Evolutionary conservation across 2,797 vertebrate species (phyloP), one percentile per base, ranked within the genome.

Genomic region (Parauchenoglanis ngamensis): DNA sequence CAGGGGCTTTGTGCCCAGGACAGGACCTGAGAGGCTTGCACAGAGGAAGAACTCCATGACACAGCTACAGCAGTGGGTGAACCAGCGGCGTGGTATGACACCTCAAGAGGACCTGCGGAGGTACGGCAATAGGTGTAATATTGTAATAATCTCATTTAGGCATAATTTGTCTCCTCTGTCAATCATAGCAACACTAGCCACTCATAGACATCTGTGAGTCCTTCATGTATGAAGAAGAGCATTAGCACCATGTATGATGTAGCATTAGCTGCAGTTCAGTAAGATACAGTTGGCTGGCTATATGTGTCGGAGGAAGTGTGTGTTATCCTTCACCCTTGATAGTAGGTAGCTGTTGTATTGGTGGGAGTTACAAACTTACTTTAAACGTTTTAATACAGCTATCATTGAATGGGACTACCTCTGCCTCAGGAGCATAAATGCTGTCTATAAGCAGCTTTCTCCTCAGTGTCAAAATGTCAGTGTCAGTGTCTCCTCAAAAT

Each of bases 11-110:
- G 93, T 96, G 0, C 95, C 97, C 0, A 95, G 97, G 59, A 94
- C 95, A 1, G 95, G 94, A 67, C 96, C 97, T 0, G 98, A 99
- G 92, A 97, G 96, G 90, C 89, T 96, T 0, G 98, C 98, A 25
- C 98, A 99, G 93, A 96, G 98, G 88, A 98, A 98, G 94, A 99
- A 96, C 92, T 99, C 98, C 23, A 98, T 99, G 97, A 97, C 95
- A 0, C 97, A 99, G 93, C 94, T 99, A 52, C 98, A 99, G 92
- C 97, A 98, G 90, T 99, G 98, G 98, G 98, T 99, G 77, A 98
- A 98, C 94, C 96, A 97, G 13, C 96, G 98, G 0, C 94, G 97
- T 1, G 94, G 93, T 11, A 44, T 95, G 12, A 88, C 91, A 0
- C 93, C 96, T 0, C 94, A 96, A 0, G 98, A 98, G 46, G 97